phyloP scores from a whole-genome alignment of 2,888 invertebrate species.

The Nomada goodeniana region DNA sequence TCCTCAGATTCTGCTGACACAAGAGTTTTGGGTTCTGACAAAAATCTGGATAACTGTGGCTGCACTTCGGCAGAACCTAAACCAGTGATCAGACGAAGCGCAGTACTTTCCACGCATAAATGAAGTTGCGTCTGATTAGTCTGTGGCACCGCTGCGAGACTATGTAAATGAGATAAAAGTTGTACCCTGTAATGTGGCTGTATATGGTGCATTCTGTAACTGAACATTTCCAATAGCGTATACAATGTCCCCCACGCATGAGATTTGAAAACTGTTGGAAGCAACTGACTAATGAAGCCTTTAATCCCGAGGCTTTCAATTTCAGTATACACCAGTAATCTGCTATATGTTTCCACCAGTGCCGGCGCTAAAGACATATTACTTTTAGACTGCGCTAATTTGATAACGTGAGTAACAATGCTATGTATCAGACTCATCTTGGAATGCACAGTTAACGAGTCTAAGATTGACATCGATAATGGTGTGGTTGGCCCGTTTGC shows the following conservation, averaged over 20 bases:
- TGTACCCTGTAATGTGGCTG: slow-evolving; percentile 98
- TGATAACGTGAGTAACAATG: slow-evolving; percentile 95
- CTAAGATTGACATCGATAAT: slow-evolving; percentile 95
- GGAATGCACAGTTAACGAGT: slow-evolving; percentile 97
- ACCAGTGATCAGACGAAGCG: slow-evolving; percentile 93
- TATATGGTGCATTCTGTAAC: slow-evolving; percentile 97
- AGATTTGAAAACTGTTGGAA: slow-evolving; percentile 96
- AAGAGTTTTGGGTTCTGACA: slow-evolving; percentile 96
- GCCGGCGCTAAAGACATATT: slow-evolving; percentile 95
- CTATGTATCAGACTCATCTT: slow-evolving; percentile 96
- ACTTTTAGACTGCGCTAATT: slow-evolving; percentile 94
- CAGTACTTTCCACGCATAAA: slow-evolving; percentile 96
- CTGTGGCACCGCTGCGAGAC: slow-evolving; percentile 95
- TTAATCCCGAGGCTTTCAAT: slow-evolving; percentile 98
- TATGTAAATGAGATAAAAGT: slow-evolving; percentile 95
- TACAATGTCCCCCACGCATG: slow-evolving; percentile 98
- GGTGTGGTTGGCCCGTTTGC: slow-evolving; percentile 92
- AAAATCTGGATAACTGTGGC: slow-evolving; percentile 95
- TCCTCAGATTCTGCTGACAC: slow-evolving; percentile 98
- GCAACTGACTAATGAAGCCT: slow-evolving; percentile 95
- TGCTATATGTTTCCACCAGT: slow-evolving; percentile 96
- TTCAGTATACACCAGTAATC: slow-evolving; percentile 97
- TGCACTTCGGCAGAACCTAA: slow-evolving; percentile 98
- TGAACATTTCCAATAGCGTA: slow-evolving; percentile 98
- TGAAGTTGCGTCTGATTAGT: slow-evolving; percentile 98